Percentiles rank a stretch among this genome's conserved stretches.
Evolutionary conservation across 1,140 invertebrate species (phyloP).

Genomic region (Ips typographus): DNA sequence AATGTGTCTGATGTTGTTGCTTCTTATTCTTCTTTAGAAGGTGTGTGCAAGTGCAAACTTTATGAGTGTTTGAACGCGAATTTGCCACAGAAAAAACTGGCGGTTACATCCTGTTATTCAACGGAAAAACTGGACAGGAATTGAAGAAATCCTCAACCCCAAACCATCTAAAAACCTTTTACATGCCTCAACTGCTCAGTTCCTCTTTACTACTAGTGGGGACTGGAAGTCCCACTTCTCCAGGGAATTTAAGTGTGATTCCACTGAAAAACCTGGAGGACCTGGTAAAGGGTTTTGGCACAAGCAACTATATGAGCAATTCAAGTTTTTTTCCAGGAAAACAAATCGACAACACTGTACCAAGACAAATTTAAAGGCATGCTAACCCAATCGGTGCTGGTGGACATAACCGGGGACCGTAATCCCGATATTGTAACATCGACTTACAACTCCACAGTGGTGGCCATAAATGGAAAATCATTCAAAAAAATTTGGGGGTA

Average conservation of each 20-base stretch:
- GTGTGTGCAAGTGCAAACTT: constrained; percentile 18
- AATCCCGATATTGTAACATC: constrained; percentile 73
- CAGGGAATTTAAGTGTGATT: constrained; percentile 61
- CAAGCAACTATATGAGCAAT: background rate
- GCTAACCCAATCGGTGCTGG: constrained; percentile 68
- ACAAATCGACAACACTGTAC: constrained; percentile 48
- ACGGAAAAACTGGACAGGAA: constrained; percentile 67
- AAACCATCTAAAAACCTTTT: constrained; percentile 70
- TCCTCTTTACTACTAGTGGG: constrained; percentile 63
- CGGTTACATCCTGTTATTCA: constrained; percentile 70
- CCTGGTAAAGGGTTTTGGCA: constrained; percentile 35
- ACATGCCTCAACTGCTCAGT: constrained; percentile 67
- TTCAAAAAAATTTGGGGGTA: constrained; percentile 73
- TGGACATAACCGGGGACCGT: constrained; percentile 74
- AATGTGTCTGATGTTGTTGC: constrained; percentile 70
- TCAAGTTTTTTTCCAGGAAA: constrained; percentile 19
- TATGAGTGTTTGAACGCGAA: background rate
- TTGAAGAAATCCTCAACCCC: constrained; percentile 66
- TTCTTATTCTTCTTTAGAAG: constrained; percentile 63
- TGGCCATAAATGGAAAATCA: constrained; percentile 71
- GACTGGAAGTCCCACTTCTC: constrained; percentile 73
- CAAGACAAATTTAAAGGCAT: constrained; percentile 57
- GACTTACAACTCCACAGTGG: constrained; percentile 71
- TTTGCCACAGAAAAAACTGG: constrained; percentile 37
- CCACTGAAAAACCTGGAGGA: constrained; percentile 41